A percentile compares a stretch with the other conserved stretches of the same genome.
Conservation (phyloP, 2,888 invertebrate species). For the Limenitis camilla region DNA sequence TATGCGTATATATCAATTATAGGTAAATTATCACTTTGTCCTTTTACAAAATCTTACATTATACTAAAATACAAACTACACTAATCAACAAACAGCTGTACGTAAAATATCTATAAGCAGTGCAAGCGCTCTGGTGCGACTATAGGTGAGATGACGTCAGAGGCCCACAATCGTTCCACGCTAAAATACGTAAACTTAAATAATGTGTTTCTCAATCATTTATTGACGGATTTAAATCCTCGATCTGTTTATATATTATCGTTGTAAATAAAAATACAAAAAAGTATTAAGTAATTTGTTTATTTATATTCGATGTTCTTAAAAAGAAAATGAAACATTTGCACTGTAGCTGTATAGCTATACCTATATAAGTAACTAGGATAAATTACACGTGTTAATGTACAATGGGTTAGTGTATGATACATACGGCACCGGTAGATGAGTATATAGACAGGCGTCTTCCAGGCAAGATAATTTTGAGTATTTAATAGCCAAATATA, state of each 20-base stretch:
- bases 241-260: neutral
- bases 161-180: no score
- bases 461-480: slow-evolving; percentile 23
- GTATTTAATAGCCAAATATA: neutral
- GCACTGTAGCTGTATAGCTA: slow-evolving; percentile 40
- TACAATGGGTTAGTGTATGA: slow-evolving; percentile 49
- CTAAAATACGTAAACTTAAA: no score
- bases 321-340: slow-evolving; percentile 47
- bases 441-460: slow-evolving; percentile 40
- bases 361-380: slow-evolving; percentile 30
- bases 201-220: no score
- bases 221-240: no score
- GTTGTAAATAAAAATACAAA: slow-evolving; percentile 23
- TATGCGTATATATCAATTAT: no score
- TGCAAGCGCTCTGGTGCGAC: no score
- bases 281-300: slow-evolving; percentile 19
- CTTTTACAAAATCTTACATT: no score
- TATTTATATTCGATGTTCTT: slow-evolving; percentile 32
- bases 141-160: no score
- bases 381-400: slow-evolving; percentile 63
- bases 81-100: no score
- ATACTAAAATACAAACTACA: no score
- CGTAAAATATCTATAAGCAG: no score
- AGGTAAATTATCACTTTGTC: no score
- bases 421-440: slow-evolving; percentile 60